A percentile compares a stretch with the other conserved stretches of the same genome.
phyloP scores from a whole-genome alignment of 1,140 invertebrate genomes.

The Adoxophyes honmai region DNA sequence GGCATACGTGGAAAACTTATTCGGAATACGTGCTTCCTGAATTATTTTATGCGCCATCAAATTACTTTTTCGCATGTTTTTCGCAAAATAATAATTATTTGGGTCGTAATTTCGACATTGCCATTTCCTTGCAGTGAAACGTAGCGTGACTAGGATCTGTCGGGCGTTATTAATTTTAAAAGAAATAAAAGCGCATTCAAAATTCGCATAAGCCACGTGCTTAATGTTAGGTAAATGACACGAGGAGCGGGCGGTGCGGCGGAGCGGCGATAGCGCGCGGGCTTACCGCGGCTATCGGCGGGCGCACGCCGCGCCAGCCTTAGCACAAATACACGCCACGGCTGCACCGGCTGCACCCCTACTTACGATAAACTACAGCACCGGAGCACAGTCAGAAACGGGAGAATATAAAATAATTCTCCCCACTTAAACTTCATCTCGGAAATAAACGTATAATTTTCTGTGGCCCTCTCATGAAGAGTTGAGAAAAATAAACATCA shows the following conservation, averaged over 20 bases:
- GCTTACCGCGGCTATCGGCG: constrained; percentile 2
- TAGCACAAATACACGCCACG: constrained; percentile 9
- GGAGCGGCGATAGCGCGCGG: not conserved
- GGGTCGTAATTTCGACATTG: constrained; percentile 2
- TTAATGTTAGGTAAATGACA: constrained; percentile 13
- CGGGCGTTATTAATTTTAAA: not conserved
- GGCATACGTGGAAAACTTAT: too few relatives aligned
- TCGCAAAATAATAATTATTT: too few relatives aligned
- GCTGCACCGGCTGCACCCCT: not conserved
- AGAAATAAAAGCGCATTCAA: constrained; percentile 5
- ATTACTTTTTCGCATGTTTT: not conserved
- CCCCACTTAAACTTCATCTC: constrained; percentile 39
- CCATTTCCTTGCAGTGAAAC: not conserved
- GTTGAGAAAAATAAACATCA: constrained; percentile 59
- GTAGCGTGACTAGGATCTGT: not conserved
- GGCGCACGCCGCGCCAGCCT: constrained; percentile 7
- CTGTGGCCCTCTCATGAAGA: constrained; percentile 49
- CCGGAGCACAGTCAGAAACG: not conserved
- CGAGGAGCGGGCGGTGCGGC: constrained; percentile 6
- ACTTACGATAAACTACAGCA: constrained; percentile 6
- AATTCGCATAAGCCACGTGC: not conserved
- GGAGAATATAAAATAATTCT: constrained; percentile 21
- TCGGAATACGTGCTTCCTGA: not conserved
- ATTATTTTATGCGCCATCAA: not conserved
- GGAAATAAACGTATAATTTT: constrained; percentile 58